Percentiles rank a stretch among this genome's conserved stretches.
These are phyloP conservation scores for Yponomeuta sedellus DNA, from an alignment of 2,888 invertebrate species.

Conservation along the genomic window DNA sequence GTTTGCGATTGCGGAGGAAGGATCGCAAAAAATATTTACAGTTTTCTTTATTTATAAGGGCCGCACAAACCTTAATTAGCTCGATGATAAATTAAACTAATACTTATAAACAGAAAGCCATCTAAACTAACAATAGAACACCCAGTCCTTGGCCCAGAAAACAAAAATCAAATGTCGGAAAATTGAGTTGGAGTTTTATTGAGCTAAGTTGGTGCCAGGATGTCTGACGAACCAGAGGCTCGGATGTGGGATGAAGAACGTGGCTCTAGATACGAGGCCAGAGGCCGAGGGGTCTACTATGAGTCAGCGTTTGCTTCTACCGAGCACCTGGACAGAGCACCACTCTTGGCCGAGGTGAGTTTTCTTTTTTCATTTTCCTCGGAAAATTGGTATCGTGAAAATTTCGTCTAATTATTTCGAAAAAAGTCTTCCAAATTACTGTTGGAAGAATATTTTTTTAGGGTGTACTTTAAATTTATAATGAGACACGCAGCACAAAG, in stretches of 20 bases:
- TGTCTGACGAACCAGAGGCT: conserved; percentile 71
- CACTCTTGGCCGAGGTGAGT: conserved; percentile 64
- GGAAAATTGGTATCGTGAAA: neutral
- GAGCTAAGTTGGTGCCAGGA: conserved; percentile 53
- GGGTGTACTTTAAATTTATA: too few species aligned
- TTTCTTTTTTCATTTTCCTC: neutral
- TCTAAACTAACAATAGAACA: neutral
- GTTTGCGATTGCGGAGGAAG: conserved; percentile 9
- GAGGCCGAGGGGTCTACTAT: conserved; percentile 54
- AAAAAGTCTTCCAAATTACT: neutral
- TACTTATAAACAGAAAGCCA: neutral
- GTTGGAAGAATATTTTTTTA: neutral
- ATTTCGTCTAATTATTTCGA: neutral
- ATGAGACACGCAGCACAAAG: too few species aligned
- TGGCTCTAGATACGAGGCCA: conserved; percentile 54
- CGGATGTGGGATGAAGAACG: conserved; percentile 68
- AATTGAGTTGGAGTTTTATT: conserved; percentile 6
- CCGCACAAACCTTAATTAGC: neutral
- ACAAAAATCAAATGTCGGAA: neutral
- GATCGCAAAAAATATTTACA: conserved; percentile 5
- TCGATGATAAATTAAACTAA: neutral
- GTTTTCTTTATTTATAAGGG: conserved; percentile 2
- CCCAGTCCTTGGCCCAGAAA: neutral
- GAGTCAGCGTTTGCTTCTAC: conserved; percentile 66
- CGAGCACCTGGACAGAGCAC: conserved; percentile 64